Percentiles rank a stretch among this genome's conserved stretches.
Conservation (phyloP, 2,888 invertebrate species). For the Parelbella ahira region DNA sequence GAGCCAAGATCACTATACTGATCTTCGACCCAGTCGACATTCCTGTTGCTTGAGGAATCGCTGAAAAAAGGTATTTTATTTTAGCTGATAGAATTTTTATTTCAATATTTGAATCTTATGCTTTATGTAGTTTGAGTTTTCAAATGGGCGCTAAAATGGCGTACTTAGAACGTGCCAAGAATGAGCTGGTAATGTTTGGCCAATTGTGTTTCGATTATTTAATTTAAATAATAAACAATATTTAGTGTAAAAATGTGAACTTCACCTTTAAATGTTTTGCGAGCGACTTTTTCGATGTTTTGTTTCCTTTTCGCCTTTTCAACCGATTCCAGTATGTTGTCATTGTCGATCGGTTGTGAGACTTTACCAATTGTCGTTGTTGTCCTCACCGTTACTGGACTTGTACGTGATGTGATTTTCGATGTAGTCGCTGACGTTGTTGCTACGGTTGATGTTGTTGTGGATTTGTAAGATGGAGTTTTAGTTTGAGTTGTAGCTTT, state of each 20-base stretch:
- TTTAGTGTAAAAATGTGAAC: no score
- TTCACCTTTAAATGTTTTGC: conserved; percentile 25
- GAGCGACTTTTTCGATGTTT: conserved; percentile 24
- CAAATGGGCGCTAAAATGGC: no score
- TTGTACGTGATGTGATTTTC: no score
- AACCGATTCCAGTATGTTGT: conserved; percentile 29
- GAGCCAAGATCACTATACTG: conserved; percentile 37
- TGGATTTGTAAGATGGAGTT: no score
- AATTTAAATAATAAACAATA: no score
- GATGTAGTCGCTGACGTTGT: conserved; percentile 17
- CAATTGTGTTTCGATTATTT: no score
- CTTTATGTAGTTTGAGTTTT: no score
- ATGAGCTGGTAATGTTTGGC: no score
- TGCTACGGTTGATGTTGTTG: conserved; percentile 12
- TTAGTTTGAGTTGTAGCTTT: conserved; percentile 10
- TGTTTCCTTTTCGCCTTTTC: conserved; percentile 34
- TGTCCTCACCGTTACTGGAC: conserved; percentile 20
- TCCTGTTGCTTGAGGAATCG: conserved; percentile 23
- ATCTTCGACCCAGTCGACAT: conserved; percentile 34
- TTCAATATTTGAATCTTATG: no score
- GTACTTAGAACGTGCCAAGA: no score
- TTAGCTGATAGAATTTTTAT: no score
- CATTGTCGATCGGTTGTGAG: conserved; percentile 31
- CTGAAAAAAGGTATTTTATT: conserved; percentile 31
- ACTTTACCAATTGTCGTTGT: conserved; percentile 24